Evolutionary conservation across 2,113 vertebrate genomes (phyloP).

Genomic region (Vidua chalybeata): DNA sequence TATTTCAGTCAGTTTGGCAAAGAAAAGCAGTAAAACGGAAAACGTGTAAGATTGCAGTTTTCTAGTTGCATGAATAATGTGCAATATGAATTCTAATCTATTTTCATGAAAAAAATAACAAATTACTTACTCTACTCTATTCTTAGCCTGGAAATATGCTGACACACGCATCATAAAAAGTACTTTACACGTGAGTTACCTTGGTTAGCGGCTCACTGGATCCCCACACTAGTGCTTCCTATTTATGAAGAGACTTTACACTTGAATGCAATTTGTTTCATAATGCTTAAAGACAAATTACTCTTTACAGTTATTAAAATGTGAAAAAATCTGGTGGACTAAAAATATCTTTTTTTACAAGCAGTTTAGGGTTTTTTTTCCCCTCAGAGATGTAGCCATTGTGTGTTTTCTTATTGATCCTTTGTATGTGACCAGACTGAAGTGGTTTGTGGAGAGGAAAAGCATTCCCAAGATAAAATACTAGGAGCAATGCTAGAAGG

Average conservation of each 20-base stretch:
- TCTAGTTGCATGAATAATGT: conserved; percentile 43
- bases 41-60: conserved; percentile 16
- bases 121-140: neutral
- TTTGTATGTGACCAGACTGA: neutral
- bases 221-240: neutral
- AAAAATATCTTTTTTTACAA: neutral
- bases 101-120: neutral
- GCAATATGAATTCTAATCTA: neutral
- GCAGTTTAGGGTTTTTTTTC: neutral
- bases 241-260: neutral
- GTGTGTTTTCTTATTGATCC: neutral
- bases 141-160: conserved; percentile 49
- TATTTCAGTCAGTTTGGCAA: conserved; percentile 42
- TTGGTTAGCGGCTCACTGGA: conserved; percentile 14
- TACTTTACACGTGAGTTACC: conserved; percentile 34
- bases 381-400: neutral
- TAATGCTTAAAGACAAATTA: neutral
- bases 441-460: neutral
- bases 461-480: neutral
- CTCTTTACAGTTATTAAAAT: neutral
- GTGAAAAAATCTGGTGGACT: neutral
- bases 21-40: conserved; percentile 31
- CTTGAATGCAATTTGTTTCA: neutral
- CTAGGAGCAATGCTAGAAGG: neutral
- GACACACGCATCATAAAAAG: conserved; percentile 11